These are phyloP conservation scores for Erebia palarica DNA, from an alignment of 2,888 invertebrate species.

Conservation along the genomic window DNA sequence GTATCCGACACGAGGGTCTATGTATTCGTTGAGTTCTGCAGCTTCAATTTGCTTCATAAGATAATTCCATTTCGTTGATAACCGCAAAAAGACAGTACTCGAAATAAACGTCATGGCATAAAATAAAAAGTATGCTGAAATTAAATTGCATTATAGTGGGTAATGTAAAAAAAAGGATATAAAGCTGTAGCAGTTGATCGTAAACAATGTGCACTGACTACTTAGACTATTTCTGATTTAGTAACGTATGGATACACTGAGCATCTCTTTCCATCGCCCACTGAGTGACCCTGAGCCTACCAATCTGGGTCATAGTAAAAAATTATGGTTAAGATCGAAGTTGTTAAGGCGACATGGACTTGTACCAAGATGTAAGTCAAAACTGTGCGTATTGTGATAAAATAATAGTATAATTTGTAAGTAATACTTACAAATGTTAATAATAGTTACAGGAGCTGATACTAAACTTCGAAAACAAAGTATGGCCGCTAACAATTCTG, in stretches of 20 bases:
- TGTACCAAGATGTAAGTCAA: too few relatives aligned
- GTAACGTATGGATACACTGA: too few relatives aligned
- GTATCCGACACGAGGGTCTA: constrained; percentile 45
- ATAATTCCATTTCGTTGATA: constrained; percentile 55
- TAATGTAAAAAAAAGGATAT: neutral
- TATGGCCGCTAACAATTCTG: constrained; percentile 42
- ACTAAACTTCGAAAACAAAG: constrained; percentile 45
- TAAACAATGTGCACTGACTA: too few relatives aligned
- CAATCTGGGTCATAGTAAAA: too few relatives aligned
- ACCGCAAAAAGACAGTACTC: constrained; percentile 49
- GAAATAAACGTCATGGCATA: constrained; percentile 46
- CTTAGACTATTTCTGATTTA: too few relatives aligned
- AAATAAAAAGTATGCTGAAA: constrained; percentile 53
- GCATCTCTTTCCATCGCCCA: too few relatives aligned
- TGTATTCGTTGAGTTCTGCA: constrained; percentile 50
- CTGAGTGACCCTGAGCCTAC: too few relatives aligned
- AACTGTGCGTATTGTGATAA: neutral
- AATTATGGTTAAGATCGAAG: too few relatives aligned
- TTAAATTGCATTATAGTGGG: neutral
- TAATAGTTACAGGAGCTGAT: constrained; percentile 38
- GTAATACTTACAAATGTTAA: constrained; percentile 46
- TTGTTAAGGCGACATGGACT: too few relatives aligned
- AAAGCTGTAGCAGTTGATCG: too few relatives aligned
- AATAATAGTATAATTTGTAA: neutral
- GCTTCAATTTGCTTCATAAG: constrained; percentile 49